Base-by-base conservation (phyloP, 1,140 invertebrate genomes). In the Patella vulgata region DNA sequence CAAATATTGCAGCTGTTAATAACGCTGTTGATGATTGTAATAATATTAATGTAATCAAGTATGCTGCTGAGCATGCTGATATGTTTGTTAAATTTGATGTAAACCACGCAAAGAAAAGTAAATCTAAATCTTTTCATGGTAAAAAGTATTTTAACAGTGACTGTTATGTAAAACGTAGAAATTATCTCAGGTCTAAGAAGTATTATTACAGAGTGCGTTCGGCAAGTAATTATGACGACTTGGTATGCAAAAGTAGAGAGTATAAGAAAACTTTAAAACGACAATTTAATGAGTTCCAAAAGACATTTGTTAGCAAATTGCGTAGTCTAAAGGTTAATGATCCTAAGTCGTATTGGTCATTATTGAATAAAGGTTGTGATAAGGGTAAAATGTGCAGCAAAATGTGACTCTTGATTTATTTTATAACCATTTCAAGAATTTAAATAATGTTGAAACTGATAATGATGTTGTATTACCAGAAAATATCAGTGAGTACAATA, bases 371-470 rank as follows among this genome's bases (percentile, higher is more conserved):
- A 19, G 36, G 39, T 17, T 53, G 36, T 39, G 19, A 23, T 39
- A 19, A 23, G 11, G 36, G 39, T 17, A 40, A 36, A 36, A 14
- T n/a, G n/a, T n/a, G 9, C 12, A 11, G 12, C 6, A n/a, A 31
- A 51, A 51, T 19, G 30, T 51, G 4, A n/a, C 48, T 30, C 19
- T 51, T 8, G 21, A 51, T 31, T 17, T 33, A 30, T 51, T 33
- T 52, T 52, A 17, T 52, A 1, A 52, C 21, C 50, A 52, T 36
- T 52, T 52, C 30, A 52, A 52, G 30, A 52, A 52, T 12, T 33
- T 52, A 19, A 31, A 52, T 33, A 33, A 14, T 17, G 50, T 25
- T 52, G 9, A 52, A n/a, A 33, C 19, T 52, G 50, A 52, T 52
- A 33, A 21, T 17, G 50, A 52, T 33, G 23, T 52, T 52, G 50